These are phyloP conservation scores for Plodia interpunctella DNA, from an alignment of 1,140 invertebrate genomes.

Conservation along the genomic window DNA sequence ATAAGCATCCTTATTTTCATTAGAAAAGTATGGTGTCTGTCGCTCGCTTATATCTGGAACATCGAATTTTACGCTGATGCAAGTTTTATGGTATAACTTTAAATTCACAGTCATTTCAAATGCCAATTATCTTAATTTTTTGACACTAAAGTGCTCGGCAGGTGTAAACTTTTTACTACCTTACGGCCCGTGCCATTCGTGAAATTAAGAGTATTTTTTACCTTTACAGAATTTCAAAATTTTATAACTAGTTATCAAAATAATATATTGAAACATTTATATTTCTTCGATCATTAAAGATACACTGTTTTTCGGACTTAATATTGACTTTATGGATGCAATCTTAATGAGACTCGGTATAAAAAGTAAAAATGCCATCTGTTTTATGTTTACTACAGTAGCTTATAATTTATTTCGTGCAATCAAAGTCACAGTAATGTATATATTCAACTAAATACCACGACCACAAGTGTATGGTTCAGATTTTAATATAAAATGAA, in stretches of 20 bases:
- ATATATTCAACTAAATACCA: neutral
- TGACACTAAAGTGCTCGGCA: neutral
- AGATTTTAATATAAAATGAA: neutral
- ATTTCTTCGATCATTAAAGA: neutral
- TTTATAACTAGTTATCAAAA: neutral
- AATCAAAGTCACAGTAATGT: neutral
- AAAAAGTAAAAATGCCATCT: neutral
- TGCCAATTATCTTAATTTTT: neutral
- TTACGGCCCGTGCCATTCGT: neutral
- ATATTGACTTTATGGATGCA: neutral
- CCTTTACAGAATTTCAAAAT: neutral
- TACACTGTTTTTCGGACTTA: neutral
- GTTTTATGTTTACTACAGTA: neutral
- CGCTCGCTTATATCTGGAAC: neutral
- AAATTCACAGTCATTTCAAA: neutral
- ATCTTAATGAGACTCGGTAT: neutral
- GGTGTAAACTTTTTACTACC: neutral
- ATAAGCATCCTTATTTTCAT: no score
- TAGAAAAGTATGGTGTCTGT: no score
- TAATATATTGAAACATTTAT: conserved; percentile 1
- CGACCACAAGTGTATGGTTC: neutral
- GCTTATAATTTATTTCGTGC: neutral
- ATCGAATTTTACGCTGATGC: neutral
- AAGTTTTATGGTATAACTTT: neutral
- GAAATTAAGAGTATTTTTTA: conserved; percentile 2